Conservation (phyloP, 2,113 vertebrate species). For the Okapia johnstoni region DNA sequence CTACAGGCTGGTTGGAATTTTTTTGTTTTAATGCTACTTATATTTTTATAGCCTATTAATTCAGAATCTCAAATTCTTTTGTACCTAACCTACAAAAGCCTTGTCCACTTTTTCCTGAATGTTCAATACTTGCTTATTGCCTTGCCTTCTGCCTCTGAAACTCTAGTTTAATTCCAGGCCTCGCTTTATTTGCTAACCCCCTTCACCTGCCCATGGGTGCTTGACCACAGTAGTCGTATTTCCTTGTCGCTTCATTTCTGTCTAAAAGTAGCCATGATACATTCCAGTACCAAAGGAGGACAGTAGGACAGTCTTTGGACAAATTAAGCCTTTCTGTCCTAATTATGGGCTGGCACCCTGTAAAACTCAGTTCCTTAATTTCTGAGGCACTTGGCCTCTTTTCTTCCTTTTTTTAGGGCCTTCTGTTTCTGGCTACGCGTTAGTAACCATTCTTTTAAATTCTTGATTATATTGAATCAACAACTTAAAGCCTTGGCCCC, state of each 20-base stretch:
- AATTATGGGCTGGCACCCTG: neutral
- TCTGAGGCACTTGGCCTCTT: constrained; percentile 17
- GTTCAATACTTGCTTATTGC: neutral
- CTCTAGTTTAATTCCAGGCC: neutral
- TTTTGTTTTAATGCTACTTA: neutral
- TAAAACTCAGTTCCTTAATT: constrained; percentile 8
- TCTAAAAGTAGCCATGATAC: neutral
- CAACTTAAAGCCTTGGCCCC: constrained; percentile 34
- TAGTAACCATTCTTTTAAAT: constrained; percentile 32
- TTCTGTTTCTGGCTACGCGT: neutral
- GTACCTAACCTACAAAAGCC: neutral
- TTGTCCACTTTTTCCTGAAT: neutral
- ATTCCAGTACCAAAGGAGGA: neutral
- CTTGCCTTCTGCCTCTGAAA: neutral
- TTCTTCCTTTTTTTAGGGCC: constrained; percentile 25
- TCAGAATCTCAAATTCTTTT: neutral
- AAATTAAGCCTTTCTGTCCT: constrained; percentile 12
- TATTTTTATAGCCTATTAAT: neutral
- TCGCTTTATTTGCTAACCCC: neutral
- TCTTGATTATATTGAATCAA: constrained; percentile 40
- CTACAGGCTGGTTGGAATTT: neutral
- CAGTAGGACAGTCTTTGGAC: neutral
- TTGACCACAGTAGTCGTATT: neutral
- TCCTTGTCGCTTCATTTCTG: neutral
- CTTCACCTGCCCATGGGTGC: neutral